Base-by-base conservation (phyloP, 2,888 invertebrate genomes). In the Stenoptilia bipunctidactyla region DNA sequence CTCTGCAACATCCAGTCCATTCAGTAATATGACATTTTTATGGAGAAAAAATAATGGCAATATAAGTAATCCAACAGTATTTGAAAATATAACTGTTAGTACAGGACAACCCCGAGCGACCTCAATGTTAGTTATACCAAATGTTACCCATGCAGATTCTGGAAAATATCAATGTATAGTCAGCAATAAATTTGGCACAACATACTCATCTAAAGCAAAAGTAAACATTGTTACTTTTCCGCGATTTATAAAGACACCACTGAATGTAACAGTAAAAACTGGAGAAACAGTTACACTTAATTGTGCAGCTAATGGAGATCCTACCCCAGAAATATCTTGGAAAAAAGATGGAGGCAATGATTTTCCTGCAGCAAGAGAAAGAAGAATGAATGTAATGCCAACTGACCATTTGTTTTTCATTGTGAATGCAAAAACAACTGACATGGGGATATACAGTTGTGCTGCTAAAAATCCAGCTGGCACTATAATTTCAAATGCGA, bases 131-230 rank as follows among this genome's bases (percentile, higher is more conserved):
- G 86, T 89, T 38, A 86, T 97, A 46, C 79, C 83, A 27, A 90
- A 92, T 65, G 90, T 96, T 0, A 90, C 90, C 39, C 90, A 94
- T 72, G 85, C 88, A 34, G 91, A 95, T 68, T 92, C 92, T 44
- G 97, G 97, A 1, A 89, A 88, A 66, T 98, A 97, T 72, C 97
- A 98, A 69, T 98, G 98, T 80, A 89, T 96, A 47, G 94, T 95
- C 8, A 90, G 91, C 12, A 97, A 97, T 66, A 88, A 88, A 48
- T 96, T 92, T 77, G 97, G 97, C 4, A 91, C 93, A 5, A 92
- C 93, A 2, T 97, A 96, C 69, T 97, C 97, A 0, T 86, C 89
- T 40, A 93, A 92, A 66, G 93, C 95, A 9, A 90, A 90, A 62
- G 90, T 97, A 41, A 92, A 91, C 39, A 96, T 97, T 52, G 90